phyloP scores from a whole-genome alignment of 64 coral and sea anemone genomes.

The Dendrophyllia cribrosa region DNA sequence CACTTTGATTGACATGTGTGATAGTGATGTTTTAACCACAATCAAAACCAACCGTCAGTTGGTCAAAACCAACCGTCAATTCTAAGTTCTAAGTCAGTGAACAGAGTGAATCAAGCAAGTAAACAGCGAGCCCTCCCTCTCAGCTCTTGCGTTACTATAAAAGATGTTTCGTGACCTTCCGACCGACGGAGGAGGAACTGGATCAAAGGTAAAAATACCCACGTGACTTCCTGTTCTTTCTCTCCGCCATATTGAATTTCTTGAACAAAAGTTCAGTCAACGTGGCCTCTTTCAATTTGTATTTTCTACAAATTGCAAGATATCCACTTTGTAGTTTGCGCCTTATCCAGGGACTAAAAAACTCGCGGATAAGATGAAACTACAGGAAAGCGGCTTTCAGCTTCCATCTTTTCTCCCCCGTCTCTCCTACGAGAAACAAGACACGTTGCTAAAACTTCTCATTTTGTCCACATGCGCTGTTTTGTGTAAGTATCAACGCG shows the following conservation, averaged over 20 bases:
- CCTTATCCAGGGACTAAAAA: slow-evolving; percentile 27
- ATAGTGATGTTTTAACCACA: too few species aligned
- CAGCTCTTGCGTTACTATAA: too few species aligned
- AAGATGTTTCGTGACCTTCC: neutral
- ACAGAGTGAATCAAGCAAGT: too few species aligned
- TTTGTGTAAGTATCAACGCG: slow-evolving; percentile 84
- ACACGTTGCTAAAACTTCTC: slow-evolving; percentile 95
- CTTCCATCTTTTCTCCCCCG: slow-evolving; percentile 91
- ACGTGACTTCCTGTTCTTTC: slow-evolving; percentile 57
- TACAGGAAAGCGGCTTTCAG: slow-evolving; percentile 82
- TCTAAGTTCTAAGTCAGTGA: too few species aligned
- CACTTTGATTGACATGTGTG: too few species aligned
- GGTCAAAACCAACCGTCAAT: too few species aligned
- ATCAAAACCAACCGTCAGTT: too few species aligned
- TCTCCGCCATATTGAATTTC: slow-evolving; percentile 93
- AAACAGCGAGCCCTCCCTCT: too few species aligned
- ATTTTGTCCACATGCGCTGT: slow-evolving; percentile 88
- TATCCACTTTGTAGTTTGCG: slow-evolving; percentile 18
- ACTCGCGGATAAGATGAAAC: slow-evolving; percentile 79
- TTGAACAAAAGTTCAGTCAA: slow-evolving; percentile 87
- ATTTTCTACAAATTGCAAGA: slow-evolving; percentile 45
- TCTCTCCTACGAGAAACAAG: slow-evolving; percentile 94
- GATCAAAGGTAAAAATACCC: slow-evolving; percentile 32
- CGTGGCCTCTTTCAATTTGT: slow-evolving; percentile 91
- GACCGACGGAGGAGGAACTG: neutral